phyloP scores from a whole-genome alignment of 2,113 vertebrate species.

The Saguinus midas region DNA sequence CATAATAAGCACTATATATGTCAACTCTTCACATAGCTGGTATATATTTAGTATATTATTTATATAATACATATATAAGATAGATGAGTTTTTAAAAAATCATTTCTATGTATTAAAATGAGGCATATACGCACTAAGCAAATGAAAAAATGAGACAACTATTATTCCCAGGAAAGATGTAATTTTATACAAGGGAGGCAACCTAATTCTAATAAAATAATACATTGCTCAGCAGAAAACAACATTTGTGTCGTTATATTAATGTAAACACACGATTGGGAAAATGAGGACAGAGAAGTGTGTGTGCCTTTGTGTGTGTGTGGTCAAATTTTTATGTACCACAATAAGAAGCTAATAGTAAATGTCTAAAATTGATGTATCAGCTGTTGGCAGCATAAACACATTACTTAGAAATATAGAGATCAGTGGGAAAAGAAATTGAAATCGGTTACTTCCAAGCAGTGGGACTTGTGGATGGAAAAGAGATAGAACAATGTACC shows the following conservation, averaged over 20 bases:
- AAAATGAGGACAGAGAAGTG: neutral
- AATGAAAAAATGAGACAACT: neutral
- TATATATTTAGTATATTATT: neutral
- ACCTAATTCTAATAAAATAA: neutral
- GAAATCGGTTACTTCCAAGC: neutral
- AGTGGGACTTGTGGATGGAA: neutral
- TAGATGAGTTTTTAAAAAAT: neutral
- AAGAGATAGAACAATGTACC: neutral
- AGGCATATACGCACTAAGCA: neutral
- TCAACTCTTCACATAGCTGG: neutral
- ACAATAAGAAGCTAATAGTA: neutral
- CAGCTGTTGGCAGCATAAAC: neutral
- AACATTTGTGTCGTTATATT: neutral
- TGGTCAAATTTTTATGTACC: neutral
- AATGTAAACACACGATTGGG: neutral
- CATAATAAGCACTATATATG: neutral
- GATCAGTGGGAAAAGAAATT: neutral
- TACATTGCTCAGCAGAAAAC: neutral
- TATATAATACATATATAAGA: neutral
- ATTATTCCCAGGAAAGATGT: neutral
- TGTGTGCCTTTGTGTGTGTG: neutral
- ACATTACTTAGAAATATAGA: neutral
- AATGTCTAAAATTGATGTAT: neutral
- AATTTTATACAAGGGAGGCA: neutral
- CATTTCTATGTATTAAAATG: neutral